Percentiles rank a stretch among this genome's conserved stretches.
These are phyloP conservation scores for Spodoptera picta DNA, from an alignment of 2,888 invertebrate species.

Conservation along the genomic window DNA sequence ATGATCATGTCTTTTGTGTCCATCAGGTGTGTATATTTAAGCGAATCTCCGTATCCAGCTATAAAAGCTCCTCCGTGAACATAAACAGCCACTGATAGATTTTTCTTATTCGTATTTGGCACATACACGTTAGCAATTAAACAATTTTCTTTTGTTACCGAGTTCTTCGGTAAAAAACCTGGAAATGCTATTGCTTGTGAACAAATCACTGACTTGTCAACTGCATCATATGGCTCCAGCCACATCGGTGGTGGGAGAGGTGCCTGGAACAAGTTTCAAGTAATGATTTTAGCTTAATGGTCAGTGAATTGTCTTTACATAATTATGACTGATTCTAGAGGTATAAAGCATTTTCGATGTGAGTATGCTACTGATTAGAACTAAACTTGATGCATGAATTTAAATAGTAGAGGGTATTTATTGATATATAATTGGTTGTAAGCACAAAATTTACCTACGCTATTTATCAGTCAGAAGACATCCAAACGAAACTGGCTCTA, in stretches of 20 bases:
- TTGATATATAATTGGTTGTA: too few relatives aligned
- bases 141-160: constrained; percentile 68
- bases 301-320: too few relatives aligned
- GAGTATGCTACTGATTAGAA: too few relatives aligned
- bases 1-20: constrained; percentile 56
- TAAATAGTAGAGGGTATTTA: too few relatives aligned
- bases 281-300: too few relatives aligned
- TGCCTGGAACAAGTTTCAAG: constrained; percentile 53
- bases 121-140: constrained; percentile 75
- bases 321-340: too few relatives aligned
- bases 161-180: constrained; percentile 1
- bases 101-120: constrained; percentile 65
- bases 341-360: too few relatives aligned
- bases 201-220: constrained; percentile 53
- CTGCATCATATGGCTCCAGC: constrained; percentile 55
- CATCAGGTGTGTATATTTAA: constrained; percentile 47
- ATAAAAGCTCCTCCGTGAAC: constrained; percentile 66
- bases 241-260: constrained; percentile 65
- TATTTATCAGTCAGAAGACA: too few relatives aligned
- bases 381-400: too few relatives aligned
- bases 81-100: constrained; percentile 61
- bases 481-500: too few relatives aligned
- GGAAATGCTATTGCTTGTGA: constrained; percentile 49
- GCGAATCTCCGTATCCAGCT: constrained; percentile 52
- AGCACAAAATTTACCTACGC: too few relatives aligned